Evolutionary conservation across 1,140 invertebrate genomes (phyloP), one percentile per base, ranked within the genome.

Genomic region (Epicauta chinensis): DNA sequence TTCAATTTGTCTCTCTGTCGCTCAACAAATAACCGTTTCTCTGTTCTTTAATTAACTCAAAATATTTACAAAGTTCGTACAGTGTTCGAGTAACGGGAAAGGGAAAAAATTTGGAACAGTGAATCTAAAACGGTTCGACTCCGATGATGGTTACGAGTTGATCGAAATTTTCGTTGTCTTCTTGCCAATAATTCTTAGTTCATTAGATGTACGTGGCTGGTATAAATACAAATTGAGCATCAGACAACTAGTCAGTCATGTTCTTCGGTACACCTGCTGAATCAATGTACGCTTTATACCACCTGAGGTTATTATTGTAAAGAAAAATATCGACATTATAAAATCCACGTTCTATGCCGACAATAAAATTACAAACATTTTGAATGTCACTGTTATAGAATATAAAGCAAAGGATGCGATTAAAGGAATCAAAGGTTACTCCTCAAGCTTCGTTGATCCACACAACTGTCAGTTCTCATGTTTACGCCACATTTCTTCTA

Each of bases 1-100:
- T 11, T 34, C 32, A 12, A 34, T 12, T 34, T 34, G 32, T n/a
- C 32, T n/a, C 12, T 34, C 23, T 10, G 32, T n/a, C 32, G 11
- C 32, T 11, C 56, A 58, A 58, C 53, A 51, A 55, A 36, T 34
- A 51, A 51, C 51, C 49, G 51, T 45, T 53, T 48, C 51, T 53
- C 35, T 55, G 47, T 42, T 58, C 56, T 58, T 58, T 58, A 58
- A 58, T 58, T 58, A 58, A 58, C 56, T 58, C 52, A 55, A 55
- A 58, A 58, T 58, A 58, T 58, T 58, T 58, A 41, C 56, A 36
- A 16, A 58, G 52, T 15, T 47, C 32, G 37, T 32, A 47, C 45
- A 47, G 45, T 47, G 45, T 47, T 23, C 36, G 45, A n/a, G 23
- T 23, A 23, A 5, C 7, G 4, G 23, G 7, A 7, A 23, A n/a